Evolutionary conservation across 1,140 invertebrate species (phyloP), one percentile per base, ranked within the genome.

Genomic region (Propsilocerus akamusi): DNA sequence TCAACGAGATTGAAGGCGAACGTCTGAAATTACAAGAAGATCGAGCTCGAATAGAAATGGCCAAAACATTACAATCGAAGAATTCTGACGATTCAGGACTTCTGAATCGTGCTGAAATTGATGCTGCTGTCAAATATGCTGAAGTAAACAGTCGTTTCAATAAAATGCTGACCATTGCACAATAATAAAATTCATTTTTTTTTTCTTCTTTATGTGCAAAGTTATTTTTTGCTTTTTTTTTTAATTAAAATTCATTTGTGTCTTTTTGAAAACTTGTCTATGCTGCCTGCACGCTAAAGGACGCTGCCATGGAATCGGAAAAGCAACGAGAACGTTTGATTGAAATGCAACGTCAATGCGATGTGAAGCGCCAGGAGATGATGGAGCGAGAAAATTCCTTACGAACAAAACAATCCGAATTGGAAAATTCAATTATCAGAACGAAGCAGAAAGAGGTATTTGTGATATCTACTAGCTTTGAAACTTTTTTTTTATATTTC

Each of bases 91-190:
- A 65, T 53, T 25, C 56, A 3, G 59, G 70, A 50, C 61, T 59
- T 48, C 58, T 62, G n/a, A n/a, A n/a, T 24, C 63, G 65, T 32
- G 49, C 61, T 1, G 70, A 72, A 56, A 51, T 71, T n/a, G 68
- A 72, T 41, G 65, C 68, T 1, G 67, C 69, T 5, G 58, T 72
- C 3, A 58, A 69, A 56, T 66, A 70, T 23, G 69, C 69, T 2
- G 54, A 61, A 26, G 49, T 50, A 30, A 41, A 24, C 46, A 20
- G 7, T n/a, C n/a, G n/a, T n/a, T n/a, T n/a, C n/a, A n/a, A n/a
- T n/a, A n/a, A n/a, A n/a, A n/a, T n/a, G n/a, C n/a, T n/a, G n/a
- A n/a, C n/a, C n/a, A n/a, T n/a, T n/a, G n/a, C n/a, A n/a, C n/a
- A n/a, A n/a, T n/a, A n/a, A n/a, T n/a, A 23, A 34, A 34, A 17